Evolutionary conservation across 2,888 invertebrate species (phyloP).

Genomic region (Pyralis farinalis): DNA sequence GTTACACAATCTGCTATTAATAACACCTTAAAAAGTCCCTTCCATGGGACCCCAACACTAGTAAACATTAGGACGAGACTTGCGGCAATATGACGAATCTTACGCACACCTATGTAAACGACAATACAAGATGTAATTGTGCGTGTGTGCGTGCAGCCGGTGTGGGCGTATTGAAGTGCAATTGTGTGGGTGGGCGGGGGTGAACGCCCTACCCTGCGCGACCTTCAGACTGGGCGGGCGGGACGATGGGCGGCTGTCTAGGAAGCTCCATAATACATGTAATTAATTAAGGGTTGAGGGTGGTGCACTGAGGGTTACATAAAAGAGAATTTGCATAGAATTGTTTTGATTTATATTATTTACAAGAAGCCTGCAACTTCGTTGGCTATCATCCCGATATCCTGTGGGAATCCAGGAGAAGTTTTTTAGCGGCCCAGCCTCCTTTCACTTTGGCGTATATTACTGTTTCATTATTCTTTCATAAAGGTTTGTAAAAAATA

Average conservation of each 20-base stretch:
- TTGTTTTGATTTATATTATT: too few relatives aligned
- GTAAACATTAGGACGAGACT: conserved; percentile 5
- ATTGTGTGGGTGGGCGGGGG: conserved; percentile 32
- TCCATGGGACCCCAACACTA: conserved; percentile 3
- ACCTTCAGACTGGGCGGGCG: conserved; percentile 67
- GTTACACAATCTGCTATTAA: conserved; percentile 25
- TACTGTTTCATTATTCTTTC: too few relatives aligned
- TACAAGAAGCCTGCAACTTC: too few relatives aligned
- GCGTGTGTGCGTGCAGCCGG: conserved; percentile 14
- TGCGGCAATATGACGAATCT: not conserved
- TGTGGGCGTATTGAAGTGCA: conserved; percentile 8
- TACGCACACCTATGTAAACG: conserved; percentile 3
- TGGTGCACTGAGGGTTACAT: conserved; percentile 4
- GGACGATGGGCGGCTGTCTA: conserved; percentile 47
- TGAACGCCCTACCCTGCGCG: conserved; percentile 62
- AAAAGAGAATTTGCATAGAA: too few relatives aligned
- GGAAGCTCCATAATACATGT: conserved; percentile 48
- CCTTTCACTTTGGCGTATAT: too few relatives aligned
- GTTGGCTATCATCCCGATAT: too few relatives aligned
- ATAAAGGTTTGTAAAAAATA: too few relatives aligned
- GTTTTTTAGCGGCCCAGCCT: too few relatives aligned
- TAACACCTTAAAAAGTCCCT: conserved; percentile 21
- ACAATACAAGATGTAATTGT: conserved; percentile 3
- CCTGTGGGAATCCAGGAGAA: too few relatives aligned
- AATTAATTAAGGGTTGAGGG: conserved; percentile 33